Base-by-base conservation (phyloP, 2,113 vertebrate genomes). In the Heterotis niloticus region DNA sequence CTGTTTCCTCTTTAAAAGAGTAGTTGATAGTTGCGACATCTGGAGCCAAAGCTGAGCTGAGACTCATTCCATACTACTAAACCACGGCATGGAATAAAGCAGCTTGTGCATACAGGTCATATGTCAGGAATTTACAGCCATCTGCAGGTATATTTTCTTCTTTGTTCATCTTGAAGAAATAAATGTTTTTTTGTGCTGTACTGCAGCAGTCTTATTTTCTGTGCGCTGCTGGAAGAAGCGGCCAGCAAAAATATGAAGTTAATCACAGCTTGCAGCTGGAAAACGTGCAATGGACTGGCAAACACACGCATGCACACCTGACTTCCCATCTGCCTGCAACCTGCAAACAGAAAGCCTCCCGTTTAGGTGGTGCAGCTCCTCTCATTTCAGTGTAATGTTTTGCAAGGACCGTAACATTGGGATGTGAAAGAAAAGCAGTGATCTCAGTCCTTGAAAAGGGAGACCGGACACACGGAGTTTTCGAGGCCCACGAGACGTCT, bases 171-270 rank as follows among this genome's bases (percentile, higher is more conserved):
- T 44, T 57, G 71, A 73, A 51, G 26, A 34, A 69, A 20, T 71
- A 52, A 23, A 52, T 23, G 0, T 5, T 51, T 44, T 44, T 44
- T 44, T 44, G 2, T 44, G 7, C 2, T 2, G 10, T 20, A 13
- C 59, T 16, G 59, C 59, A 62, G 2, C 12, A 11, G 1, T 44
- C 34, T 51, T 20, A 10, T 73, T 74, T 57, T n/a, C 71, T 14
- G 11, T 74, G 23, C 23, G n/a, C 71, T 29, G 12, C 23, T 14
- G 52, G 52, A 26, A 57, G 57, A 74, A 74, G 52, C 17, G 16
- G 71, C 71, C 71, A 74, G 57, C 13, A 17, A 28, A 74, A 74
- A 59, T 18, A 59, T 17, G 18, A 59, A 59, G 71, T 74, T 74
- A 74, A 17, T 54, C 24, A 18, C 14, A n/a, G 29, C 13, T 1